phyloP scores from a whole-genome alignment of 2,797 vertebrate species.

The Propithecus perrieri region DNA sequence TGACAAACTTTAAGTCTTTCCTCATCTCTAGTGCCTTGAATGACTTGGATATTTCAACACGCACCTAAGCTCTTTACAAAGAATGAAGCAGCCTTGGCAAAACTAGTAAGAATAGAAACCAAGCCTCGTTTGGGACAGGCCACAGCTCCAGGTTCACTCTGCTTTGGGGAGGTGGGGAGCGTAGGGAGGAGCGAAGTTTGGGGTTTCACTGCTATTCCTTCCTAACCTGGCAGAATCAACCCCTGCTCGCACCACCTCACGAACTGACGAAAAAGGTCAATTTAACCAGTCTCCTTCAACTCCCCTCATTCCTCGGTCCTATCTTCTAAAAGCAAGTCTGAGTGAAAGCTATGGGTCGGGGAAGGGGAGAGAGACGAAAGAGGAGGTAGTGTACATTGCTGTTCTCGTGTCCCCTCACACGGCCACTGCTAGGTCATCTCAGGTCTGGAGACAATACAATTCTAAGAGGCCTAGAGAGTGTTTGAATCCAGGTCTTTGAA shows the following conservation, averaged over 20 bases:
- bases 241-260: not conserved
- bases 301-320: not conserved
- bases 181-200: not conserved
- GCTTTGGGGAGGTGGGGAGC: not conserved
- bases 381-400: not conserved
- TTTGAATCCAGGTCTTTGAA: not conserved
- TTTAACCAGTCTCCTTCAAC: not conserved
- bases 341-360: not conserved
- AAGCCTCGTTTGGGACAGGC: not conserved
- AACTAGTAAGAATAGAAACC: not conserved
- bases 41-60: not conserved
- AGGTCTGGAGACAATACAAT: not conserved
- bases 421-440: not conserved
- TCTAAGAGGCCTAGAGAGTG: not conserved
- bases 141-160: not conserved
- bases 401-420: accelerated
- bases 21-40: not conserved
- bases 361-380: not conserved
- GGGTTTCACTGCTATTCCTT: not conserved
- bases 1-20: not conserved
- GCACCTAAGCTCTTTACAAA: not conserved
- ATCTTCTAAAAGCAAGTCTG: not conserved
- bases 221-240: not conserved
- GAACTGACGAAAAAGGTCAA: not conserved
- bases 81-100: not conserved